Percentiles rank a stretch among this genome's conserved stretches.
phyloP scores from a whole-genome alignment of 2,888 invertebrate genomes.

The Erebia epiphron region DNA sequence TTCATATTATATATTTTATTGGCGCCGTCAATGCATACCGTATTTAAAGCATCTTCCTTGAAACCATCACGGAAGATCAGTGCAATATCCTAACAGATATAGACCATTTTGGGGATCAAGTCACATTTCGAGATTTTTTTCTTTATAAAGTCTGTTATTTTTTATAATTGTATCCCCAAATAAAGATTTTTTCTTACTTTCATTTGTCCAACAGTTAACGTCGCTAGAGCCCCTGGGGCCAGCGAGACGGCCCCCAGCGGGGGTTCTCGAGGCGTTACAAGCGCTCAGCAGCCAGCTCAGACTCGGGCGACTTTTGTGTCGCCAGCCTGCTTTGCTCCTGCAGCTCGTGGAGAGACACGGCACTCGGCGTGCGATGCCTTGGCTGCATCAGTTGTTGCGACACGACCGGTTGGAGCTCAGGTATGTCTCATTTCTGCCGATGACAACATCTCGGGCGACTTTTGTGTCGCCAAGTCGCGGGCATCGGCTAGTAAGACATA shows the following conservation, averaged over 20 bases:
- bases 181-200: no score
- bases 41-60: no score
- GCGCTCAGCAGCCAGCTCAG: slow-evolving; percentile 89
- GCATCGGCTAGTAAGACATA: neutral
- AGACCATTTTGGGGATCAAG: no score
- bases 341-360: slow-evolving; percentile 96
- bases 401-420: slow-evolving; percentile 93
- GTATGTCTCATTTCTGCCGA: slow-evolving; percentile 47
- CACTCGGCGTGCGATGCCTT: slow-evolving; percentile 97
- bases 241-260: slow-evolving; percentile 90
- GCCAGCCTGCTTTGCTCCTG: slow-evolving; percentile 95
- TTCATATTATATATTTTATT: no score
- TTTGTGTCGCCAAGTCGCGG: neutral
- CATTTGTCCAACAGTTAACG: slow-evolving; percentile 30
- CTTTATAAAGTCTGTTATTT: no score
- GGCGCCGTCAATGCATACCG: no score
- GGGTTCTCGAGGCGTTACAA: slow-evolving; percentile 90
- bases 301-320: slow-evolving; percentile 94
- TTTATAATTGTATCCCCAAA: no score
- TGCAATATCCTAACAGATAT: no score
- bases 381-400: slow-evolving; percentile 96
- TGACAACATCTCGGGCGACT: no score
- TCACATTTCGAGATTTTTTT: no score
- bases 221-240: slow-evolving; percentile 92
- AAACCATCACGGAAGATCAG: no score